Conservation (phyloP, 2,113 vertebrate genomes). For the Struthidea cinerea region DNA sequence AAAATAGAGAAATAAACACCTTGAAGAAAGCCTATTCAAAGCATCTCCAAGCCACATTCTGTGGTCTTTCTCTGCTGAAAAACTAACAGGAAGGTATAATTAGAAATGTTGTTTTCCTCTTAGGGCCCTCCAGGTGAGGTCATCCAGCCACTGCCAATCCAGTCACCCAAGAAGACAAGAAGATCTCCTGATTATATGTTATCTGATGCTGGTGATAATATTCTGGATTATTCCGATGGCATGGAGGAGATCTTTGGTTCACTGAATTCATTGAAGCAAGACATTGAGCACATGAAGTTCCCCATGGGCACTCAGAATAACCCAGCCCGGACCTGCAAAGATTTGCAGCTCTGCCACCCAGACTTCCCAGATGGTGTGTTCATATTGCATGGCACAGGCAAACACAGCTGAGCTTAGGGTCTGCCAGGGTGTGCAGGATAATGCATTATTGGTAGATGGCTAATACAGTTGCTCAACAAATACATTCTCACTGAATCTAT, state of each 20-base stretch:
- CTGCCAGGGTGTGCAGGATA: neutral
- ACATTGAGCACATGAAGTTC: conserved; percentile 97
- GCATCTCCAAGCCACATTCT: neutral
- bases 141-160: conserved; percentile 92
- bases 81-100: neutral
- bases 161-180: conserved; percentile 86
- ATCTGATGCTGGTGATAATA: conserved; percentile 79
- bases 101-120: neutral
- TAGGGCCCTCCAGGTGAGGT: conserved; percentile 96
- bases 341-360: conserved; percentile 94
- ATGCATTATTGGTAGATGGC: neutral
- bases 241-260: conserved; percentile 97
- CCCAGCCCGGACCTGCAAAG: conserved; percentile 94
- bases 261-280: conserved; percentile 91
- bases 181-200: conserved; percentile 83
- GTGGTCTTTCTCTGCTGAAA: neutral
- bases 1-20: neutral
- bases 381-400: neutral
- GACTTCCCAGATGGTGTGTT: conserved; percentile 91
- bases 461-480: neutral
- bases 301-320: conserved; percentile 94
- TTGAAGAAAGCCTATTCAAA: neutral
- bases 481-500: neutral
- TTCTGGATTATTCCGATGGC: conserved; percentile 89
- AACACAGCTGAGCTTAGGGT: neutral